Evolutionary conservation across 37 sponge, comb jelly and placozoan species (phyloP).

Genomic region (Cliona cf. orientalis): DNA sequence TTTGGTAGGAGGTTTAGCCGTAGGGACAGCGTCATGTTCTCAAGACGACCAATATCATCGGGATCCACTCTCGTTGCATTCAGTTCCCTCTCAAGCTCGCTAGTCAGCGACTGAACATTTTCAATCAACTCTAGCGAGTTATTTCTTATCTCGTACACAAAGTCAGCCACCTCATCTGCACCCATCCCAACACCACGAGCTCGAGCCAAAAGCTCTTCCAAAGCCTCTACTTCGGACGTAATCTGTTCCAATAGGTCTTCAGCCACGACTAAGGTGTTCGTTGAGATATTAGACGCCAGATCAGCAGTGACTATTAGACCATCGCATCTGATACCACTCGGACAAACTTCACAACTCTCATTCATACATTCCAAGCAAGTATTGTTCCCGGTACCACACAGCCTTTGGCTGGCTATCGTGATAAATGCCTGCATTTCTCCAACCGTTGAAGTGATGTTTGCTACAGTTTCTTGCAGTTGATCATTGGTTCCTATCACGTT

Average conservation of each 20-base stretch:
- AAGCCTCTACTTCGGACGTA: background rate
- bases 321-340: slow-evolving; percentile 1
- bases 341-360: slow-evolving; percentile 31
- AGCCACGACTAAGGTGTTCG: background rate
- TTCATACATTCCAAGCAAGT: slow-evolving; percentile 41
- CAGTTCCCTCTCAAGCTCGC: slow-evolving; percentile 17
- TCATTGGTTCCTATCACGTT: no score
- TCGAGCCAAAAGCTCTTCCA: background rate
- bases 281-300: background rate
- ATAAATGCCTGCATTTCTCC: background rate
- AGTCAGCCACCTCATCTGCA: background rate
- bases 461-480: no score
- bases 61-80: slow-evolving; percentile 8
- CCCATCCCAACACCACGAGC: background rate
- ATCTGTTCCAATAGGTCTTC: background rate
- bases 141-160: background rate
- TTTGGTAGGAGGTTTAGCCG: slow-evolving; percentile 3
- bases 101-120: background rate
- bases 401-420: no score
- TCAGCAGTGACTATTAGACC: slow-evolving; percentile 10
- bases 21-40: slow-evolving; percentile 49
- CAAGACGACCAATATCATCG: slow-evolving; percentile 23
- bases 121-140: slow-evolving; percentile 5
- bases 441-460: slow-evolving; percentile 8
- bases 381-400: slow-evolving; percentile 26